Evolutionary conservation across 1,140 invertebrate species (phyloP).

Genomic region (Acromyrmex echinatior): DNA sequence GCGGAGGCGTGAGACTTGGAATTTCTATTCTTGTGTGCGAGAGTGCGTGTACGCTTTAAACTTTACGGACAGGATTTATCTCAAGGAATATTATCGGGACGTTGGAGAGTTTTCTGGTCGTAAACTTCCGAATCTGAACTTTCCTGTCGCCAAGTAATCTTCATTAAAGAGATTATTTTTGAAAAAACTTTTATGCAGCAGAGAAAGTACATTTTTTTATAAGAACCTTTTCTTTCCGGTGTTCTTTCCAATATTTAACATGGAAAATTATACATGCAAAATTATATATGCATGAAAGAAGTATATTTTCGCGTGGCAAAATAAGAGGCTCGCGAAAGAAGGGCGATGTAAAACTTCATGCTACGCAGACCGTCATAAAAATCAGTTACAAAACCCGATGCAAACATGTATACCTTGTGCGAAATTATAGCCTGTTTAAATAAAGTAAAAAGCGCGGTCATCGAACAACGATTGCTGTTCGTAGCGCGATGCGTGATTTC

Average conservation of each 20-base stretch:
- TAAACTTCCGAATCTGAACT: slow-evolving; percentile 52
- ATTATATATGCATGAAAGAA: slow-evolving; percentile 13
- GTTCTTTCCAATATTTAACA: neutral
- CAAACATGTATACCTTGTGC: slow-evolving; percentile 42
- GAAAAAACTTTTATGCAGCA: neutral
- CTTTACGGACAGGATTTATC: slow-evolving; percentile 64
- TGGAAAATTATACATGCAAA: neutral
- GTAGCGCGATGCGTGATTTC: slow-evolving; percentile 57
- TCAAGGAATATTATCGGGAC: slow-evolving; percentile 58
- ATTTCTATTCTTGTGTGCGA: slow-evolving; percentile 35
- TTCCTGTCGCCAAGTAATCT: neutral
- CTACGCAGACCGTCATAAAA: slow-evolving; percentile 52
- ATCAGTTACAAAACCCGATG: slow-evolving; percentile 54
- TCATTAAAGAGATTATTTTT: neutral
- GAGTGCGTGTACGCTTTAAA: slow-evolving; percentile 47
- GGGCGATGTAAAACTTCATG: slow-evolving; percentile 44
- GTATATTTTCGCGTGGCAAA: slow-evolving; percentile 13
- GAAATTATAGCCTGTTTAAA: slow-evolving; percentile 67
- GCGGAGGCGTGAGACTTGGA: slow-evolving; percentile 69
- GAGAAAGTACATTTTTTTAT: neutral
- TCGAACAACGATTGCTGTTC: slow-evolving; percentile 59
- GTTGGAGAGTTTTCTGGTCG: slow-evolving; percentile 36
- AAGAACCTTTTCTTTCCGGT: neutral
- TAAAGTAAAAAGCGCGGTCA: slow-evolving; percentile 58
- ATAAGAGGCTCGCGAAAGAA: slow-evolving; percentile 47